Conservation (phyloP, 92 coral and sea anemone genomes). For the Micromussa lordhowensis region DNA sequence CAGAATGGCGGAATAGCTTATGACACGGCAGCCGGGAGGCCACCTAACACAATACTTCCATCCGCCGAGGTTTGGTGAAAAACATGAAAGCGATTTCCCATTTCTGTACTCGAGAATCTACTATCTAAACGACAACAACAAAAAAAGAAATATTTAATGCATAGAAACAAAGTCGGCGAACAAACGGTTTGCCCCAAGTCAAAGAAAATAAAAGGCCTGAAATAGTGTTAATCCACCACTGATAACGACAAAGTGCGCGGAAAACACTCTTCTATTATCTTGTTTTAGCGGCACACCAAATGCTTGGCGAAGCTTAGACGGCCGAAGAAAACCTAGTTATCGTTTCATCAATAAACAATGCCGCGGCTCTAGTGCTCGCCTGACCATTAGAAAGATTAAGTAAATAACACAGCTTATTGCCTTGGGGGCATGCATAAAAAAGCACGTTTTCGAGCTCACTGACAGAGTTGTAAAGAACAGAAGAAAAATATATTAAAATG, state of each 20-base stretch:
- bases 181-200: background rate
- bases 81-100: background rate
- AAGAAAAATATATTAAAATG: slow-evolving; percentile 5
- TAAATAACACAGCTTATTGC: slow-evolving; percentile 26
- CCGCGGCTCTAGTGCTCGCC: slow-evolving; percentile 32
- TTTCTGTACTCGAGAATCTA: background rate
- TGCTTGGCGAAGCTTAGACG: slow-evolving; percentile 21
- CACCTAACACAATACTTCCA: slow-evolving; percentile 63
- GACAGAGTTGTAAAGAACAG: slow-evolving; percentile 7
- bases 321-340: slow-evolving; percentile 34
- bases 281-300: slow-evolving; percentile 22
- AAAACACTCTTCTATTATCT: slow-evolving; percentile 5
- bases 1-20: slow-evolving; percentile 27
- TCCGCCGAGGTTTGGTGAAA: slow-evolving; percentile 87
- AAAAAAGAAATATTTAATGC: slow-evolving; percentile 27
- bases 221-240: slow-evolving; percentile 9
- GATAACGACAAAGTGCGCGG: slow-evolving; percentile 18
- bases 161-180: slow-evolving; percentile 14
- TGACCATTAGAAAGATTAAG: slow-evolving; percentile 46
- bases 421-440: slow-evolving; percentile 30
- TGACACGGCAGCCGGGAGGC: slow-evolving; percentile 45
- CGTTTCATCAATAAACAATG: slow-evolving; percentile 34
- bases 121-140: background rate
- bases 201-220: slow-evolving; percentile 9
- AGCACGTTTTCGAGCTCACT: slow-evolving; percentile 12